Base-by-base conservation (phyloP, 2,113 vertebrate species). In the Nesoenas mayeri region DNA sequence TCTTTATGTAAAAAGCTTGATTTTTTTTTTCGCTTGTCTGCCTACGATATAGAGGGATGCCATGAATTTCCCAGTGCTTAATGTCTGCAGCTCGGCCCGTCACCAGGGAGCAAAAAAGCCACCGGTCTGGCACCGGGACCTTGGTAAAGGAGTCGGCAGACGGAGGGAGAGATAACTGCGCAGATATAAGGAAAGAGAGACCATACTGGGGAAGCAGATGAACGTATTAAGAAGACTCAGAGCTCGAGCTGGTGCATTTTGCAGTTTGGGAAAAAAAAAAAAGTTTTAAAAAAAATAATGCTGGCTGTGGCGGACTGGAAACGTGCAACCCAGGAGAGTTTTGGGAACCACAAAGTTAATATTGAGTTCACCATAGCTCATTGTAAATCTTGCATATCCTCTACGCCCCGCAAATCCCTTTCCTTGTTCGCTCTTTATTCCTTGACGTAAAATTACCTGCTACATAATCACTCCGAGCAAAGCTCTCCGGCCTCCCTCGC, bases 321-420 rank as follows among this genome's bases (percentile, higher is more conserved):
- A 78, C 56, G 36, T 50, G 91, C 40, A 80, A 83, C 87, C n/a
- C 65, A 34, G 40, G 86, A 90, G 92, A 95, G 85, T 95, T 94
- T 95, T 80, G 93, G 91, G 86, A 86, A 87, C 32, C 88, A 56
- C 91, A 92, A 97, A 88, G 92, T 96, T 86, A 97, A 95, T 95
- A 96, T 85, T 85, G 81, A 97, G 92, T 96, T 97, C 97, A 95
- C 94, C 64, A 57, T 87, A 91, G 66, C 97, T 95, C 94, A 75
- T 95, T 97, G 95, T 98, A 98, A 98, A 97, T 98, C 96, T 97
- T 93, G 66, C 83, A 65, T 44, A 78, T 51, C 31, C 24, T 28
- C 26, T 12, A 6, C 29, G 13, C 40, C 24, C 57, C 50, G 31
- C 73, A 95, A 97, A 97, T 88, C 95, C 86, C 91, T 88, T 29